Percentiles rank a stretch among this genome's conserved stretches.
Conservation (phyloP, 2,113 vertebrate species). For the Pontoporia blainvillei region DNA sequence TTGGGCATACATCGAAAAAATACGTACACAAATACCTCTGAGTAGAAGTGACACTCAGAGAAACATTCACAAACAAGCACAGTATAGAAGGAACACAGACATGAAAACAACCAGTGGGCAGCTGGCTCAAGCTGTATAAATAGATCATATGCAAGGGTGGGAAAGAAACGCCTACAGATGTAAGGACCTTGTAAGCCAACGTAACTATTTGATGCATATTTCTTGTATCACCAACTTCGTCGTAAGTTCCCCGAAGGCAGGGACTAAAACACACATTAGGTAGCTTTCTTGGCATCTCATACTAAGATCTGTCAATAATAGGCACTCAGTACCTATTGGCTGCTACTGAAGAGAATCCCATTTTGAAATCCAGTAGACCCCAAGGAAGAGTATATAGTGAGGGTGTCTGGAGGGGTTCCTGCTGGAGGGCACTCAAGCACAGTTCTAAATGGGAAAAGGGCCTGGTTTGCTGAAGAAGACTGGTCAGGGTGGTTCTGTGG, state of each 20-base stretch:
- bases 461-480: neutral
- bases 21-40: neutral
- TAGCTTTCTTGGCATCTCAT: neutral
- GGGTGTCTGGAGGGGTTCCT: neutral
- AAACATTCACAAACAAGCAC: conserved; percentile 1
- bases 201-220: neutral
- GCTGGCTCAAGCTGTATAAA: neutral
- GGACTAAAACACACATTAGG: neutral
- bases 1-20: neutral
- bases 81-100: neutral
- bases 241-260: neutral
- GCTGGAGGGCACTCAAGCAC: neutral
- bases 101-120: neutral
- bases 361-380: neutral
- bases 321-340: neutral
- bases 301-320: neutral
- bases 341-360: neutral
- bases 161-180: neutral
- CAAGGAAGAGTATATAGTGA: neutral
- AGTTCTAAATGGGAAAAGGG: neutral
- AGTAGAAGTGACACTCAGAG: neutral
- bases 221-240: neutral
- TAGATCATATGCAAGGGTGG: neutral
- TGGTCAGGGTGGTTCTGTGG: neutral
- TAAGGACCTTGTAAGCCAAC: neutral